A percentile compares a stretch with the other conserved stretches of the same genome.
phyloP scores from a whole-genome alignment of 1,140 invertebrate species.

The Dendroctonus ponderosae region DNA sequence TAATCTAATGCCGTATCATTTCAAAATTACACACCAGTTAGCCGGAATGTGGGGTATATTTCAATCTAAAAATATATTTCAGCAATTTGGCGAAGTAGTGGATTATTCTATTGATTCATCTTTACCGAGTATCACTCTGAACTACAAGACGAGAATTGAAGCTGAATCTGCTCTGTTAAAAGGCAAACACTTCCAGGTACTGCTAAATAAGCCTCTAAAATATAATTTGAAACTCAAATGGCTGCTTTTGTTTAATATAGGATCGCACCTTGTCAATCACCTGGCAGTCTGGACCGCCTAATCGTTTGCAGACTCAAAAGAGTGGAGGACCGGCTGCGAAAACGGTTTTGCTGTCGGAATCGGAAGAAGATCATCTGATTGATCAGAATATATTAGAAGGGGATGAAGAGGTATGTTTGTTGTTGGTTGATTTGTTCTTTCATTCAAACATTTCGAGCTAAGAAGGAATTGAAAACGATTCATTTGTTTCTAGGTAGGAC shows the following conservation, averaged over 20 bases:
- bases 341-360: conserved; percentile 48
- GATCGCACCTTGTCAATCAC: conserved; percentile 50
- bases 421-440: neutral
- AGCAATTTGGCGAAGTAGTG: conserved; percentile 73
- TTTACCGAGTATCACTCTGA: conserved; percentile 66
- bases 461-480: too few species aligned
- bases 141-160: conserved; percentile 70
- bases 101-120: conserved; percentile 66
- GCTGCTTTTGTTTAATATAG: conserved; percentile 25
- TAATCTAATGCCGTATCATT: too few species aligned
- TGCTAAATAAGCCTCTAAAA: neutral
- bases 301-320: conserved; percentile 40
- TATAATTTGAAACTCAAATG: neutral
- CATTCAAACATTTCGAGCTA: neutral
- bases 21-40: too few species aligned
- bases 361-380: conserved; percentile 51
- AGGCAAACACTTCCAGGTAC: conserved; percentile 64
- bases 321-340: conserved; percentile 38
- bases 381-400: conserved; percentile 51
- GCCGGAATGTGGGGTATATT: too few species aligned
- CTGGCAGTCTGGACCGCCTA: conserved; percentile 39
- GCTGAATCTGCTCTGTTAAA: conserved; percentile 68
- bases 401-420: conserved; percentile 47
- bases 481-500: conserved; percentile 35
- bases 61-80: conserved; percentile 30